Percentiles rank a stretch among this genome's conserved stretches.
phyloP scores from a whole-genome alignment of 2,797 vertebrate genomes.

The Gymnothorax javanicus region DNA sequence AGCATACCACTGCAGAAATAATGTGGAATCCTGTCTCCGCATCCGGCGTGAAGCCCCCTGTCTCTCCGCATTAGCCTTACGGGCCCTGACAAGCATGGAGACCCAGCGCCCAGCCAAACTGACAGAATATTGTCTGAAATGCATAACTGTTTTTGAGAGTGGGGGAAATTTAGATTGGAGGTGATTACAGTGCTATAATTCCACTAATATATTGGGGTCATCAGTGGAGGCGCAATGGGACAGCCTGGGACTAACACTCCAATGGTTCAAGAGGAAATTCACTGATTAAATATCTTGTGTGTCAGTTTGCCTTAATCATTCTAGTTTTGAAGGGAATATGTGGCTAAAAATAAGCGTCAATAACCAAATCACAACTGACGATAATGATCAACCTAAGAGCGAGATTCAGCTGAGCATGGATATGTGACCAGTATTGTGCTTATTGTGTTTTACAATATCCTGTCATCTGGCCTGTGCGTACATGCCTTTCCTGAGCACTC shows the following conservation, averaged over 20 bases:
- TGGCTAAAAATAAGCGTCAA: slow-evolving; percentile 26
- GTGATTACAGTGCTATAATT: neutral
- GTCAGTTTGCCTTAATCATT: slow-evolving; percentile 59
- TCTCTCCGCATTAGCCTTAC: neutral
- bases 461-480: too few species aligned
- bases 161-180: neutral
- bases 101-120: neutral
- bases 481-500: neutral
- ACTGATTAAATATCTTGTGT: neutral
- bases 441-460: neutral
- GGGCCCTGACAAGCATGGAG: neutral
- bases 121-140: slow-evolving; percentile 10
- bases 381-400: neutral
- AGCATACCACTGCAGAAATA: neutral
- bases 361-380: too few species aligned
- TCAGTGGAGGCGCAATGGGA: neutral
- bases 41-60: neutral
- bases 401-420: neutral
- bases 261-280: neutral
- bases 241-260: neutral
- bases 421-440: neutral
- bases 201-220: neutral
- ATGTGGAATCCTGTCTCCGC: neutral
- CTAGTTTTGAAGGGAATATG: slow-evolving; percentile 53
- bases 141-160: slow-evolving; percentile 1